Percentiles rank a stretch among this genome's conserved stretches.
phyloP scores from a whole-genome alignment of 35 echinoderm and acorn worm genomes.

The Apostichopus japonicus region DNA sequence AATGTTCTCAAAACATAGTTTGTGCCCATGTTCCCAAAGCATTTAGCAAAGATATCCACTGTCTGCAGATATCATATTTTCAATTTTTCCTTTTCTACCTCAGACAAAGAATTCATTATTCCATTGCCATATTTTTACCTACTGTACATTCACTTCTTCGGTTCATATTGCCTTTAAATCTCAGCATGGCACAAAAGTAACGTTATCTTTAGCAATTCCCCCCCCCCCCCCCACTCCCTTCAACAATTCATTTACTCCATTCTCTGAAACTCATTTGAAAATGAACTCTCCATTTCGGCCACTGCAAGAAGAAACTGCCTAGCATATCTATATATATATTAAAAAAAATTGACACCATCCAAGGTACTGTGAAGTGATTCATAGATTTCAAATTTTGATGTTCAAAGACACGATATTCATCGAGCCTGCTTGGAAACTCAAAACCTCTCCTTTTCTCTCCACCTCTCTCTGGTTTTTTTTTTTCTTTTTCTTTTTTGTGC shows the following conservation, averaged over 20 bases:
- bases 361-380: constrained; percentile 31
- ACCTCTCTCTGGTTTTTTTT: background rate
- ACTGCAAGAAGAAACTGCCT: background rate
- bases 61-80: too few relatives aligned
- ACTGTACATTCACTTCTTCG: too few relatives aligned
- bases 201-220: background rate
- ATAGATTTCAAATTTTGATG: constrained; percentile 16
- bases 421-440: constrained; percentile 14
- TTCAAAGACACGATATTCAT: constrained; percentile 24
- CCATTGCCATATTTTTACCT: too few relatives aligned
- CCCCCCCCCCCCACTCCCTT: background rate
- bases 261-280: constrained; percentile 25
- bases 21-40: background rate
- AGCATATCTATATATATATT: background rate
- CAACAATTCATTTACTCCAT: background rate
- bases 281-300: constrained; percentile 23
- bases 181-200: too few relatives aligned
- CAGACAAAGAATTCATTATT: too few relatives aligned
- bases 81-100: too few relatives aligned
- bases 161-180: too few relatives aligned
- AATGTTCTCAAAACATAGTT: too few relatives aligned
- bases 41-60: background rate
- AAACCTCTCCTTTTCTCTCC: background rate
- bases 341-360: constrained; percentile 24
- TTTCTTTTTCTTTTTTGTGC: background rate